Percentiles rank a stretch among this genome's conserved stretches.
Conservation (phyloP, 2,113 vertebrate species). For the Hemibagrus wyckioides region DNA sequence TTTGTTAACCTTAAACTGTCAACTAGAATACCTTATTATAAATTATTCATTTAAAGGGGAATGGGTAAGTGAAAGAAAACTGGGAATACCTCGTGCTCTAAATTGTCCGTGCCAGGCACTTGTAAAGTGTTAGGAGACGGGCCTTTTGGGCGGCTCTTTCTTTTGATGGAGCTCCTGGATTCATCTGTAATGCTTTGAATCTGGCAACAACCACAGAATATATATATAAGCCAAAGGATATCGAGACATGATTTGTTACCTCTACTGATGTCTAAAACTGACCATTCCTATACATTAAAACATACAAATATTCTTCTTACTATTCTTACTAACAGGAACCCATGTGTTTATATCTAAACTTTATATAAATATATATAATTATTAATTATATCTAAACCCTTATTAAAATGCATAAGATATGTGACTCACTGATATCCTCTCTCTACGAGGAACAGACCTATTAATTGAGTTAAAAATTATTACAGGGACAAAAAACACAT, state of each 20-base stretch:
- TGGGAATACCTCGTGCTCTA: slow-evolving; percentile 73
- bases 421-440: neutral
- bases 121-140: slow-evolving; percentile 59
- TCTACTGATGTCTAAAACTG: neutral
- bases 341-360: neutral
- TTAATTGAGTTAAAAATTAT: neutral
- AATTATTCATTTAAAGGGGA: neutral
- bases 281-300: neutral
- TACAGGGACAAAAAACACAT: neutral
- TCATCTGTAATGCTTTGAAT: slow-evolving; percentile 79
- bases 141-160: slow-evolving; percentile 63
- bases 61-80: neutral
- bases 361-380: too few species aligned
- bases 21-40: neutral
- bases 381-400: too few species aligned
- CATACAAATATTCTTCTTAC: neutral
- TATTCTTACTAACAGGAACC: neutral
- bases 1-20: neutral
- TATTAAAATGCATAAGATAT: neutral
- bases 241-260: neutral
- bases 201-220: slow-evolving; percentile 57
- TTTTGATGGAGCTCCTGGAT: slow-evolving; percentile 72
- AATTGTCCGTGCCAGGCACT: slow-evolving; percentile 63
- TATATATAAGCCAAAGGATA: neutral
- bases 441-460: neutral